Conservation (phyloP, 2,797 vertebrate species). For the Nothura maculosa region DNA sequence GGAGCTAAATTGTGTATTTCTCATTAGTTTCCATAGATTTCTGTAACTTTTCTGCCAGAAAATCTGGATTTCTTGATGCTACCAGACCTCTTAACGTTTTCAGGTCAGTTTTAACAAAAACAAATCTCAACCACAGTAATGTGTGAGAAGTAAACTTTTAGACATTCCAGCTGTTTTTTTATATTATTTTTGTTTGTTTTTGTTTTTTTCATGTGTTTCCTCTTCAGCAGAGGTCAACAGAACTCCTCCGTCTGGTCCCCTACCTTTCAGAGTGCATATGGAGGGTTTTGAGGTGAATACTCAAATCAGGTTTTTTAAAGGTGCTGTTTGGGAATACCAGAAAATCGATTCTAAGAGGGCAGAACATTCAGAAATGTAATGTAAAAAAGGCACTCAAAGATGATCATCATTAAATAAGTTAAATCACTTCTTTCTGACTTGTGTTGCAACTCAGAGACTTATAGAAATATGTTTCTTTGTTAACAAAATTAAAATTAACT, state of each 20-base stretch:
- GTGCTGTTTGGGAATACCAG: neutral
- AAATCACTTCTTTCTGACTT: neutral
- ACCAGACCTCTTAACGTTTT: neutral
- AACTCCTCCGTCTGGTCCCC: neutral
- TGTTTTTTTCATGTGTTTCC: neutral
- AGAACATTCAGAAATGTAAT: neutral
- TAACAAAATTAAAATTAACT: neutral
- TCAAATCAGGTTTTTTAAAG: neutral
- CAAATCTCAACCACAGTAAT: neutral
- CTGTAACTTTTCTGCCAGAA: neutral
- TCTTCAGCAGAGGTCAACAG: neutral
- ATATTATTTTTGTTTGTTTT: no score
- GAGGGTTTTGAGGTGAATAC: neutral
- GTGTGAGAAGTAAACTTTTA: neutral
- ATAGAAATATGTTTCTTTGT: neutral
- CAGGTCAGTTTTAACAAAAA: neutral
- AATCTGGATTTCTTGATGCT: neutral
- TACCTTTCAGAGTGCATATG: neutral
- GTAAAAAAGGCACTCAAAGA: neutral
- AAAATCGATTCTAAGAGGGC: neutral
- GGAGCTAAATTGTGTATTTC: neutral
- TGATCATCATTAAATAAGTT: neutral
- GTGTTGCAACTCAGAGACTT: neutral
- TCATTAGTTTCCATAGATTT: neutral
- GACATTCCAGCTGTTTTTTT: no score